These are phyloP conservation scores for Borostomias antarcticus DNA, from an alignment of 2,797 vertebrate species.

Conservation along the genomic window DNA sequence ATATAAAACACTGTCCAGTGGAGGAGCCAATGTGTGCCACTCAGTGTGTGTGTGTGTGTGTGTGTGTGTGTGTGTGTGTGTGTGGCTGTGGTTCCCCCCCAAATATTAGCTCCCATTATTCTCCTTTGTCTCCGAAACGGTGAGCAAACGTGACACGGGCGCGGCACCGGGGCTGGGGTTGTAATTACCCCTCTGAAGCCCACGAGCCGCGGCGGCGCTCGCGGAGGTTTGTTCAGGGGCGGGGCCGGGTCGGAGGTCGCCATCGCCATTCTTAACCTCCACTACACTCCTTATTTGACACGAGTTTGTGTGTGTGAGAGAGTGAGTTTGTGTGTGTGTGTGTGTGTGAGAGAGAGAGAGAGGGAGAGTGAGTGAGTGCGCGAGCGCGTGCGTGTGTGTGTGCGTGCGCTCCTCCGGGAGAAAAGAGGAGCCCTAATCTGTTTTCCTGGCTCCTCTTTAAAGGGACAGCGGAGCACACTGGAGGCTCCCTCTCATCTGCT, in stretches of 20 bases:
- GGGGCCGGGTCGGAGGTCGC: conserved; percentile 68
- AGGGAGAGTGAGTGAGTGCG: conserved; percentile 6
- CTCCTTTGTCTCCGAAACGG: conserved; percentile 59
- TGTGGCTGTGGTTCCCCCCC: not conserved
- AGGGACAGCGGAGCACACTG: conserved; percentile 77
- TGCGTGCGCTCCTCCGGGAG: conserved; percentile 64
- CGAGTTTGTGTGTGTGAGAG: conserved; percentile 10
- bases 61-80: conserved; percentile 26
- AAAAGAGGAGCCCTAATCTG: conserved; percentile 80
- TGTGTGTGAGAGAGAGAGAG: not conserved
- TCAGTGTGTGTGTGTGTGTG: not conserved
- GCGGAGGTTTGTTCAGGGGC: conserved; percentile 63
- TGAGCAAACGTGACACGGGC: conserved; percentile 62
- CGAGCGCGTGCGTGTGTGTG: conserved; percentile 31
- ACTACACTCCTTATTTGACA: conserved; percentile 55
- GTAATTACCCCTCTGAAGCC: conserved; percentile 40
- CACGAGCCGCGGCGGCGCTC: conserved; percentile 36
- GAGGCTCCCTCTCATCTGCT: conserved; percentile 78
- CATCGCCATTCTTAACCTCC: conserved; percentile 25
- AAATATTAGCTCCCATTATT: conserved; percentile 43
- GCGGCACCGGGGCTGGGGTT: conserved; percentile 42
- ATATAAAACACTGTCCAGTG: not conserved
- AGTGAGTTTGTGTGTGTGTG: conserved; percentile 6
- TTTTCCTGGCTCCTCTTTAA: conserved; percentile 81
- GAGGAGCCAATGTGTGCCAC: not conserved